Percentiles rank a stretch among this genome's conserved stretches.
phyloP scores from a whole-genome alignment of 37 sponge, comb jelly and placozoan species.

The Agelas oroides region DNA sequence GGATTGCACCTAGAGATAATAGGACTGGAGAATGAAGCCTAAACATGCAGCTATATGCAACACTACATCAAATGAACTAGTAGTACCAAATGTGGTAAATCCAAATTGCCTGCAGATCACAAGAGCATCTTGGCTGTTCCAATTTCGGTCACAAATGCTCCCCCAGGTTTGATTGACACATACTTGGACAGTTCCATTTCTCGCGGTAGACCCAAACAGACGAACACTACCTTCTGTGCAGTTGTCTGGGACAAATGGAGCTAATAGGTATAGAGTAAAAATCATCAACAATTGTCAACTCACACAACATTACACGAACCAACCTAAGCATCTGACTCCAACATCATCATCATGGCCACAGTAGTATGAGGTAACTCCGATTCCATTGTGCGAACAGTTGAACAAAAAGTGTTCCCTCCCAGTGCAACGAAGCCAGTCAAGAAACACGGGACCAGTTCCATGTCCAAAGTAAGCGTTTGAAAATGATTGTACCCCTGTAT shows the following conservation, averaged over 20 bases:
- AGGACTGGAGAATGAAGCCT: too few relatives aligned
- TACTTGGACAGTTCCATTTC: slow-evolving; percentile 13
- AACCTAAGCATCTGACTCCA: slow-evolving; percentile 20
- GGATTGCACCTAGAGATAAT: too few relatives aligned
- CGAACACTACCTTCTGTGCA: slow-evolving; percentile 11
- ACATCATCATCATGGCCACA: slow-evolving; percentile 55
- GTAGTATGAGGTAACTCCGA: slow-evolving; percentile 28
- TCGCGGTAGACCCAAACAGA: not conserved
- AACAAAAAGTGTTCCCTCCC: slow-evolving; percentile 17
- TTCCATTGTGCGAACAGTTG: slow-evolving; percentile 5
- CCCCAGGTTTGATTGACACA: slow-evolving; percentile 5
- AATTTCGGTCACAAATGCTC: not conserved
- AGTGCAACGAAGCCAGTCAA: slow-evolving; percentile 29
- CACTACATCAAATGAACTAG: too few relatives aligned
- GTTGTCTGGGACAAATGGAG: not conserved
- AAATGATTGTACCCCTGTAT: too few relatives aligned
- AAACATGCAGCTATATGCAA: too few relatives aligned
- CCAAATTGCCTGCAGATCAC: slow-evolving; percentile 27
- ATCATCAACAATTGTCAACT: too few relatives aligned
- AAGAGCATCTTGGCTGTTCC: slow-evolving; percentile 9
- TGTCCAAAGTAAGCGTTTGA: slow-evolving; percentile 5
- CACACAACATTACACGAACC: too few relatives aligned
- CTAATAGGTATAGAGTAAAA: too few relatives aligned
- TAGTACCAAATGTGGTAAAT: not conserved
- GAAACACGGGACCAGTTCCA: slow-evolving; percentile 20